Evolutionary conservation across 2,113 vertebrate genomes (phyloP).

Genomic region (Hippocampus zosterae): DNA sequence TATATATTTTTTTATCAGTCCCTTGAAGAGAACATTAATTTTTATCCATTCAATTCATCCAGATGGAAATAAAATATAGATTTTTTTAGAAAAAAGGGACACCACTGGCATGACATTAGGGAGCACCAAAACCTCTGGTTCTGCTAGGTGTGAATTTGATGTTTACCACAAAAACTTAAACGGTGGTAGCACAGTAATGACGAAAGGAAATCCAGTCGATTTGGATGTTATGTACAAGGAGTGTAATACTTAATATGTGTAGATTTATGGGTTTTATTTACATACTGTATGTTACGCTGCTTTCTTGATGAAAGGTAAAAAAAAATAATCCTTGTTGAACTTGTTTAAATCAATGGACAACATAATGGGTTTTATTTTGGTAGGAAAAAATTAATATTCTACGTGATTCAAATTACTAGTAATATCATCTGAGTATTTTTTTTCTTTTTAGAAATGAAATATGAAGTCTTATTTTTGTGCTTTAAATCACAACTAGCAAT

Average conservation of each 20-base stretch:
- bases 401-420: slow-evolving; percentile 22
- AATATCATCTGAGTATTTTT: slow-evolving; percentile 25
- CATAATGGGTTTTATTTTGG: slow-evolving; percentile 12
- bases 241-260: slow-evolving; percentile 55
- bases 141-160: slow-evolving; percentile 9
- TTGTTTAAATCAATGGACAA: neutral
- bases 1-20: no score
- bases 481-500: slow-evolving; percentile 27
- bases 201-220: slow-evolving; percentile 30
- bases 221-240: slow-evolving; percentile 44
- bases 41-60: neutral
- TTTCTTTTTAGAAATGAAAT: neutral
- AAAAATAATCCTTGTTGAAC: slow-evolving; percentile 45
- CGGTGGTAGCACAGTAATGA: slow-evolving; percentile 30
- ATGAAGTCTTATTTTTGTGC: slow-evolving; percentile 23
- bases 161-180: slow-evolving; percentile 27
- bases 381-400: slow-evolving; percentile 66
- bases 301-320: slow-evolving; percentile 31
- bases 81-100: neutral
- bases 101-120: no score
- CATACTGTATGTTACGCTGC: slow-evolving; percentile 31
- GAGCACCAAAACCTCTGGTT: no score
- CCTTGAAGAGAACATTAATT: no score
- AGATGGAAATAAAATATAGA: neutral
- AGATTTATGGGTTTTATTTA: slow-evolving; percentile 61